Conservation (phyloP, 2,113 vertebrate genomes). For the Craseonycteris thonglongyai region DNA sequence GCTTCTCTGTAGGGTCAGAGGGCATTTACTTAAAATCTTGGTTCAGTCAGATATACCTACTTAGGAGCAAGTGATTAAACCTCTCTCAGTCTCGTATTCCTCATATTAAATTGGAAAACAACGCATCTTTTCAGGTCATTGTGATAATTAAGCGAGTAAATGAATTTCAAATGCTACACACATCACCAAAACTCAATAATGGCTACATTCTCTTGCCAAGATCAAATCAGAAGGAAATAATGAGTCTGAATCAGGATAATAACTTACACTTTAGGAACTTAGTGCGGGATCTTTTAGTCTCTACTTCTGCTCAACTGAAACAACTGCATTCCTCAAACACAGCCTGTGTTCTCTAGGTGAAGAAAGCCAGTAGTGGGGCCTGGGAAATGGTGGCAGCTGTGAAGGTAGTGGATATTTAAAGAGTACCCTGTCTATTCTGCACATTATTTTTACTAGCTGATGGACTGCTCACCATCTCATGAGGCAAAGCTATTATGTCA, state of each 20-base stretch:
- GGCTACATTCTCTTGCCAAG: not conserved
- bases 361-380: too few species aligned
- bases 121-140: not conserved
- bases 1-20: not conserved
- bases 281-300: not conserved
- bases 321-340: not conserved
- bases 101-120: not conserved
- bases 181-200: not conserved
- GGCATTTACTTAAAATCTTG: not conserved
- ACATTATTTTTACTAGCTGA: not conserved
- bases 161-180: not conserved
- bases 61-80: not conserved
- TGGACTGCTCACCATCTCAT: too few species aligned
- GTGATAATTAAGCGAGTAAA: not conserved
- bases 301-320: not conserved
- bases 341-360: not conserved
- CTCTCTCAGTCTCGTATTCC: not conserved
- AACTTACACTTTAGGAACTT: not conserved
- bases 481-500: not conserved
- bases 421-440: too few species aligned
- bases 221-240: not conserved
- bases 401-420: not conserved
- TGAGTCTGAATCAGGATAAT: not conserved
- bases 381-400: accelerated
- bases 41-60: not conserved